Evolutionary conservation across 2,888 invertebrate genomes (phyloP).

Genomic region (Glaucopsyche alexis): DNA sequence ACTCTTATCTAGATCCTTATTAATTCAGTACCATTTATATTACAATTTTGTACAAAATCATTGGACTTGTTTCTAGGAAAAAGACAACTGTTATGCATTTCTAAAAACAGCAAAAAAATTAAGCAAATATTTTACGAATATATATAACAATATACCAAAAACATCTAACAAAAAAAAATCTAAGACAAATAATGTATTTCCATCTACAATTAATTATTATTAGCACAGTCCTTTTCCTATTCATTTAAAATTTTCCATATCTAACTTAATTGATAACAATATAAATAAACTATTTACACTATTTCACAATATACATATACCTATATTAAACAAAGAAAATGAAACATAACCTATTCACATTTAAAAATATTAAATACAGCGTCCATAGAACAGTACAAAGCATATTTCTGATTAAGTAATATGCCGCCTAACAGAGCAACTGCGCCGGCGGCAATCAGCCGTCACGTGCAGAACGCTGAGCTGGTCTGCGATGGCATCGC

Average conservation of each 20-base stretch:
- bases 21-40: neutral
- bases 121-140: neutral
- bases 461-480: constrained; percentile 74
- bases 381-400: constrained; percentile 45
- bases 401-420: constrained; percentile 51
- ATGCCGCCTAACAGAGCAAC: constrained; percentile 63
- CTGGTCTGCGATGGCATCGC: constrained; percentile 49
- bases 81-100: neutral
- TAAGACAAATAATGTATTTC: constrained; percentile 1
- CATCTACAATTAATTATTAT: neutral
- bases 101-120: neutral
- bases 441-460: constrained; percentile 61
- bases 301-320: constrained; percentile 8
- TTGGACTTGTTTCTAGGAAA: neutral
- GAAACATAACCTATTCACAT: neutral
- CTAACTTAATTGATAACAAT: neutral
- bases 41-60: neutral
- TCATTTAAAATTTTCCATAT: neutral
- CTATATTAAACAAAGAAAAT: neutral
- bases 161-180: neutral
- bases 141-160: neutral
- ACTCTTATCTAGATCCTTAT: neutral
- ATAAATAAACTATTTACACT: neutral
- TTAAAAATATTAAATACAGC: constrained; percentile 30
- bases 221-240: constrained; percentile 1